Conservation (phyloP, 1,140 invertebrate species). For the Drosophila littoralis region DNA sequence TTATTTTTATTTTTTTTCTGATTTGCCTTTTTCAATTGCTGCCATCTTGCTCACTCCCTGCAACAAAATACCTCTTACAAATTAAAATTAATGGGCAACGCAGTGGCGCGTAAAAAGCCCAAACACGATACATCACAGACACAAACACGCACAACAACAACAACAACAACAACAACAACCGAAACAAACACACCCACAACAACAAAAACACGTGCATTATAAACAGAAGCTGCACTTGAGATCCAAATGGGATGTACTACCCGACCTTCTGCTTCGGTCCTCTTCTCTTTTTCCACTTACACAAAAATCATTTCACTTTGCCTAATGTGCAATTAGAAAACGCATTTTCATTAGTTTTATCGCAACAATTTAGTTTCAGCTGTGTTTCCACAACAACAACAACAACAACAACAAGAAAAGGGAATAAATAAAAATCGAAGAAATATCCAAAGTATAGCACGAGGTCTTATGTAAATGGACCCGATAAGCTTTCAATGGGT, state of each 20-base stretch:
- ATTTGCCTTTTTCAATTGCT: slow-evolving; percentile 25
- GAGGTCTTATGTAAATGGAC: slow-evolving; percentile 41
- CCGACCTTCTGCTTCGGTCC: neutral
- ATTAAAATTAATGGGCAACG: slow-evolving; percentile 79
- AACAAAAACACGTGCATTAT: slow-evolving; percentile 25
- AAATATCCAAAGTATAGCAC: slow-evolving; percentile 14
- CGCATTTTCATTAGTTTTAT: slow-evolving; percentile 84
- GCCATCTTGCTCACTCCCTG: slow-evolving; percentile 36
- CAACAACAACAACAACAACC: neutral
- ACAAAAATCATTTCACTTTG: slow-evolving; percentile 76
- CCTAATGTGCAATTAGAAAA: slow-evolving; percentile 84
- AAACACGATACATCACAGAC: slow-evolving; percentile 66
- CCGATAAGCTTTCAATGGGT: slow-evolving; percentile 70
- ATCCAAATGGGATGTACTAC: slow-evolving; percentile 15
- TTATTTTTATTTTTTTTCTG: slow-evolving; percentile 13
- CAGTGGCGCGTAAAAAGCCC: slow-evolving; percentile 77
- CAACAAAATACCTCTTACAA: slow-evolving; percentile 48
- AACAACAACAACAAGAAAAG: neutral
- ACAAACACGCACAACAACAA: slow-evolving; percentile 7
- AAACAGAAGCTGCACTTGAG: slow-evolving; percentile 83
- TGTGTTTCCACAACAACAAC: slow-evolving; percentile 12
- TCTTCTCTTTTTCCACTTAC: slow-evolving; percentile 54
- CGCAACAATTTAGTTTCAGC: slow-evolving; percentile 73
- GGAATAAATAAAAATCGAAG: neutral
- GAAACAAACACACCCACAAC: neutral